Percentiles rank a stretch among this genome's conserved stretches.
phyloP scores from a whole-genome alignment of 1,140 invertebrate species.

The silkworm (Bombyx mori) region DNA sequence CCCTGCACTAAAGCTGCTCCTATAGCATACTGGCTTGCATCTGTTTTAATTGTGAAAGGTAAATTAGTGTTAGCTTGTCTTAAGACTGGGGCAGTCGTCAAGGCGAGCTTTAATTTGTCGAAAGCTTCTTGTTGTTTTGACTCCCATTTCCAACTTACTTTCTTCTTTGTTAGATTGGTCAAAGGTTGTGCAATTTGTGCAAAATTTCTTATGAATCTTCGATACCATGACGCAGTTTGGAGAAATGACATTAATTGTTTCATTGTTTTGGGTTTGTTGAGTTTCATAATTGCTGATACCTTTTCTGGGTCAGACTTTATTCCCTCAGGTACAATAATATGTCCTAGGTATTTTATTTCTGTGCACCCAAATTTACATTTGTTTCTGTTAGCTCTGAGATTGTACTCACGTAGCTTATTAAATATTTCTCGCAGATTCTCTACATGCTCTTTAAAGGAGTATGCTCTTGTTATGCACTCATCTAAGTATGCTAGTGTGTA shows the following conservation, averaged over 20 bases:
- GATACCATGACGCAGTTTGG: slow-evolving; percentile 48
- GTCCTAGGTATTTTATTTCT: slow-evolving; percentile 41
- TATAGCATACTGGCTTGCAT: slow-evolving; percentile 2
- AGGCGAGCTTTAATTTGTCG: not conserved
- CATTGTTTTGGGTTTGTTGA: slow-evolving; percentile 9
- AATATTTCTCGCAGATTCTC: slow-evolving; percentile 3
- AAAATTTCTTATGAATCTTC: slow-evolving; percentile 24
- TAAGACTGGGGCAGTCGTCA: not conserved
- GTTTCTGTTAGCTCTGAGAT: not conserved
- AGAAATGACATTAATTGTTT: slow-evolving; percentile 52
- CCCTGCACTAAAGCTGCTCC: not conserved
- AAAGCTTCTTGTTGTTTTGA: not conserved
- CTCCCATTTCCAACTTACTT: too few species aligned
- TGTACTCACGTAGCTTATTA: not conserved
- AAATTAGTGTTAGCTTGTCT: not conserved
- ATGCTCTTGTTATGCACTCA: slow-evolving; percentile 1
- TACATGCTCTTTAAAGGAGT: slow-evolving; percentile 2
- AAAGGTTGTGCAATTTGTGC: slow-evolving; percentile 15
- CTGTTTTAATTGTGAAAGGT: slow-evolving; percentile 1
- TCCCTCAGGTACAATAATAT: slow-evolving; percentile 19
- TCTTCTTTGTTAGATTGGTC: slow-evolving; percentile 5
- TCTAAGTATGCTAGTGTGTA: slow-evolving; percentile 6
- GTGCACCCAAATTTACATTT: slow-evolving; percentile 5
- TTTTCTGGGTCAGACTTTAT: slow-evolving; percentile 5
- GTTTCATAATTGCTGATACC: slow-evolving; percentile 3